Conservation (phyloP, 2,113 vertebrate species). For the Accipiter virgatus region DNA sequence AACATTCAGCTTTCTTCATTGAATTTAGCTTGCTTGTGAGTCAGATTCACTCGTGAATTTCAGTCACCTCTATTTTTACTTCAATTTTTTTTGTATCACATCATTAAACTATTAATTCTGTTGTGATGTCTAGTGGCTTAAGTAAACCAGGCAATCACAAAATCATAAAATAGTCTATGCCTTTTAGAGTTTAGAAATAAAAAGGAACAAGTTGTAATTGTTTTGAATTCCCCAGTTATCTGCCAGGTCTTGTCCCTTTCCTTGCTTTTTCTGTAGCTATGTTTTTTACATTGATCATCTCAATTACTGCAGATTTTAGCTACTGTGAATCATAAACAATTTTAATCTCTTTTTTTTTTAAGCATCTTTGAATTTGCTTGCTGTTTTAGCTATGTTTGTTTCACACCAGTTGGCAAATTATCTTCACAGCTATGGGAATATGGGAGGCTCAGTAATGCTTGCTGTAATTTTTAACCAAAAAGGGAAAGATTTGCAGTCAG, state of each 20-base stretch:
- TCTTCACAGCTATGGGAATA: neutral
- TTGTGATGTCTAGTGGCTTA: neutral
- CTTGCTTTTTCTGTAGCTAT: neutral
- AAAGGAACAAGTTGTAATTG: neutral
- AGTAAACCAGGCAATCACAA: neutral
- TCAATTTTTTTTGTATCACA: neutral
- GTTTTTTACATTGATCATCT: neutral
- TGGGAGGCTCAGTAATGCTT: neutral
- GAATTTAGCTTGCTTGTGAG: neutral
- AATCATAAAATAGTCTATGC: neutral
- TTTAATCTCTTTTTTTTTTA: neutral
- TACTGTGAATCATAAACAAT: neutral
- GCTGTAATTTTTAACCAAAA: neutral
- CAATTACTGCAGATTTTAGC: neutral
- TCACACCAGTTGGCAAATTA: neutral
- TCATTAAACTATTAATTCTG: neutral
- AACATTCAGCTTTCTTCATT: neutral
- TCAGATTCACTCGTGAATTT: neutral
- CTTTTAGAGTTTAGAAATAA: neutral
- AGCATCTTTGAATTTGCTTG: neutral
- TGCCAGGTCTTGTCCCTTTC: neutral
- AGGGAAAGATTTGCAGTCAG: neutral
- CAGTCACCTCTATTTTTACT: neutral
- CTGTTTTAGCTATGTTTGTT: neutral
- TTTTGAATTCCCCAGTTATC: neutral